Conservation (phyloP, 2,888 invertebrate species). For the Mamestra brassicae region DNA sequence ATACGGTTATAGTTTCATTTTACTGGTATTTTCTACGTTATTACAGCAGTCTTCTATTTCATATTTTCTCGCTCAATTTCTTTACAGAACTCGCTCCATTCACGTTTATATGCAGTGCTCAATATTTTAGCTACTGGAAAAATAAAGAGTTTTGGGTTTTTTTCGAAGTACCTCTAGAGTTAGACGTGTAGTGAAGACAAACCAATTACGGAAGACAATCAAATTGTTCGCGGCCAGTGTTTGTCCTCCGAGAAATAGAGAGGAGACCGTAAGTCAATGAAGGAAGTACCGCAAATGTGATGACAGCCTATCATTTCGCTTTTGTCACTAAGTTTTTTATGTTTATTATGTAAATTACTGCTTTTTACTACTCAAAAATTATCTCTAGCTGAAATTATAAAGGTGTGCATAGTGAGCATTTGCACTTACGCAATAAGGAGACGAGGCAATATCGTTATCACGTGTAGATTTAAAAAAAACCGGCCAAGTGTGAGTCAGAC, state of each 20-base stretch:
- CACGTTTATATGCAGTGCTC: conserved; percentile 33
- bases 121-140: conserved; percentile 22
- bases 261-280: neutral
- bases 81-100: conserved; percentile 11
- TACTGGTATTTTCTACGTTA: conserved; percentile 9
- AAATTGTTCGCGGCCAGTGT: conserved; percentile 28
- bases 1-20: conserved; percentile 30
- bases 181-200: conserved; percentile 15
- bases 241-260: conserved; percentile 14
- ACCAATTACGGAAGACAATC: conserved; percentile 39
- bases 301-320: no score
- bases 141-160: neutral
- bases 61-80: conserved; percentile 11
- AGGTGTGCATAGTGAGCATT: no score
- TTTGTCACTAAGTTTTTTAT: no score
- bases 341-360: no score
- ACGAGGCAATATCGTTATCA: no score
- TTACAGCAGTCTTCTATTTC: conserved; percentile 7
- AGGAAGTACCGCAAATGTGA: neutral
- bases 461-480: no score
- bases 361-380: no score
- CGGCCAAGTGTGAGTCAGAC: no score
- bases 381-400: no score
- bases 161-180: conserved; percentile 15
- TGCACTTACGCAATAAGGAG: no score